Percentiles rank a stretch among this genome's conserved stretches.
phyloP scores from a whole-genome alignment of 2,888 invertebrate genomes.

The Xestoiulus laeticollis region DNA sequence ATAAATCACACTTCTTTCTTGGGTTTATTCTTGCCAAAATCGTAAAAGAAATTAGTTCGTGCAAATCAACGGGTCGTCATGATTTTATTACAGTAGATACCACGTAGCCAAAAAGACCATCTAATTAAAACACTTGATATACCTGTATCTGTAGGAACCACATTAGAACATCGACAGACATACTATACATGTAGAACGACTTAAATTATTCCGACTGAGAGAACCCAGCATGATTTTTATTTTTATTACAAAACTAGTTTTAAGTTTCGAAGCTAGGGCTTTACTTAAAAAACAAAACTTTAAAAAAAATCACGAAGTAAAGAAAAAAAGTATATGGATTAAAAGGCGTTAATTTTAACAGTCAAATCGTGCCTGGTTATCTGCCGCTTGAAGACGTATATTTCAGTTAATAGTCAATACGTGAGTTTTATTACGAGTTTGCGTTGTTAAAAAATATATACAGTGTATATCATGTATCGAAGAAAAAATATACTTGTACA shows the following conservation, averaged over 20 bases:
- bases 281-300: neutral
- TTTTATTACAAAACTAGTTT: neutral
- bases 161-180: too few relatives aligned
- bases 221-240: neutral
- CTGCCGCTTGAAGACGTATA: neutral
- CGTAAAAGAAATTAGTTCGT: neutral
- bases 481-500: too few relatives aligned
- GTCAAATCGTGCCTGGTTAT: neutral
- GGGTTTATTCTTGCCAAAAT: neutral
- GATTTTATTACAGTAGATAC: neutral
- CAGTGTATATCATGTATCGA: neutral
- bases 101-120: neutral
- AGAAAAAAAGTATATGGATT: neutral
- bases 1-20: too few relatives aligned
- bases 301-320: neutral
- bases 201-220: neutral
- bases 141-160: neutral
- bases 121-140: too few relatives aligned
- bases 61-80: neutral
- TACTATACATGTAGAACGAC: neutral
- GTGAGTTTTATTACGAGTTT: neutral
- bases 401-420: neutral
- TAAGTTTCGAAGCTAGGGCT: neutral
- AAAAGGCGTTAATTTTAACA: neutral
- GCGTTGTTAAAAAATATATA: neutral